phyloP scores from a whole-genome alignment of 2,797 vertebrate species.

The Heliangelus exortis region DNA sequence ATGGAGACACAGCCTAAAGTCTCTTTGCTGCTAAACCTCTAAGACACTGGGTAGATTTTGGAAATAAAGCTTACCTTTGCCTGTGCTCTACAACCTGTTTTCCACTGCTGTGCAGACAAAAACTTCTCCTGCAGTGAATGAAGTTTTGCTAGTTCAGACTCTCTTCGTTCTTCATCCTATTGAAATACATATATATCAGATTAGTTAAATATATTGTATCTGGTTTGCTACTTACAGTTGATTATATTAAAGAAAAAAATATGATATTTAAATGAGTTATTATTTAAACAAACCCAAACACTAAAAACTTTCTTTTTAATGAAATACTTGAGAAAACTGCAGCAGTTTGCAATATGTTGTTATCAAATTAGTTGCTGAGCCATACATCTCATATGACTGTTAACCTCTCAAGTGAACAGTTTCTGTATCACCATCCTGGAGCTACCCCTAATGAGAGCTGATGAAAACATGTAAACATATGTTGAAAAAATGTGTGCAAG shows the following conservation, averaged over 20 bases:
- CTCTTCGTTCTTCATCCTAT: constrained; percentile 82
- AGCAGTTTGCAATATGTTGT: not conserved
- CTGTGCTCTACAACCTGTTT: constrained; percentile 66
- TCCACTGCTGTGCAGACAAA: constrained; percentile 77
- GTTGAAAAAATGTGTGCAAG: not conserved
- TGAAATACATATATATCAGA: not conserved
- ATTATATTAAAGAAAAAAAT: not conserved
- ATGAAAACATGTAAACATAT: not conserved
- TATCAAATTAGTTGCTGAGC: not conserved
- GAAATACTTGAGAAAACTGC: not conserved
- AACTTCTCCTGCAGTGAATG: constrained; percentile 81
- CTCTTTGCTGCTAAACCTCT: not conserved
- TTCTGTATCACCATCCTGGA: not conserved
- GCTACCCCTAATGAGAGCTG: not conserved
- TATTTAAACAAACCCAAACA: not conserved
- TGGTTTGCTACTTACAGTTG: not conserved
- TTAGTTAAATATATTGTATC: not conserved
- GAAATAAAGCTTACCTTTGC: constrained; percentile 75
- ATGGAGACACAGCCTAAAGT: not conserved
- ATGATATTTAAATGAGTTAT: not conserved
- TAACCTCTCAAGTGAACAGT: not conserved
- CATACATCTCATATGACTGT: not conserved
- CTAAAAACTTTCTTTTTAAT: not conserved
- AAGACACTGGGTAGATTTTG: not conserved
- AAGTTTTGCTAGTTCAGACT: constrained; percentile 84